phyloP scores from a whole-genome alignment of 37 sponge, comb jelly and placozoan species.

The Aplysina aerophoba region DNA sequence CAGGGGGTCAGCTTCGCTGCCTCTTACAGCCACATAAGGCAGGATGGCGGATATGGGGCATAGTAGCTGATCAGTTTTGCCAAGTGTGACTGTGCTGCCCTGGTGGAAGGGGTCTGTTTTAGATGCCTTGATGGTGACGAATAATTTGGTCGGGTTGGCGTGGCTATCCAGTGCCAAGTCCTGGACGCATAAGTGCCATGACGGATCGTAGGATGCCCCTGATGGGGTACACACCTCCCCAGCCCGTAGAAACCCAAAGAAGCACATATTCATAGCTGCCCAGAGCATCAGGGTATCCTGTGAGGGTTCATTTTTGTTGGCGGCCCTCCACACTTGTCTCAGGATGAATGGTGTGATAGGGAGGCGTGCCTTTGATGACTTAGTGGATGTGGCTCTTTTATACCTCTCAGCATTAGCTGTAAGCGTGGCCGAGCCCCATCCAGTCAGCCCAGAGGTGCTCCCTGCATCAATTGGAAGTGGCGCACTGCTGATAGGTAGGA shows the following conservation, averaged over 20 bases:
- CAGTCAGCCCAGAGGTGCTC: too few relatives aligned
- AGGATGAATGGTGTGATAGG: too few relatives aligned
- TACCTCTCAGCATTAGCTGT: too few relatives aligned
- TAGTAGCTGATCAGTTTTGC: neutral
- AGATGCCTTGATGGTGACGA: slow-evolving; percentile 22
- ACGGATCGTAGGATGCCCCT: neutral
- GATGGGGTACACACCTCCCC: slow-evolving; percentile 44
- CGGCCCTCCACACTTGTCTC: too few relatives aligned
- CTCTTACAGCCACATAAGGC: neutral
- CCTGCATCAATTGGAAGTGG: slow-evolving; percentile 44
- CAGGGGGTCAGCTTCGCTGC: neutral
- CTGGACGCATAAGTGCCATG: neutral
- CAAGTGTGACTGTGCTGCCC: neutral
- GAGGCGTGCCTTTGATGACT: too few relatives aligned
- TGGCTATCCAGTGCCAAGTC: slow-evolving; percentile 35
- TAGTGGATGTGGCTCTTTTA: too few relatives aligned
- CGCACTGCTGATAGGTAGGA: slow-evolving; percentile 59
- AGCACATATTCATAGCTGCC: slow-evolving; percentile 44
- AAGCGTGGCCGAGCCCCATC: too few relatives aligned
- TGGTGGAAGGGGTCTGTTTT: slow-evolving; percentile 43
- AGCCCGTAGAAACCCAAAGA: slow-evolving; percentile 37
- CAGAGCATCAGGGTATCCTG: too few relatives aligned
- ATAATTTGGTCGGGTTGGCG: neutral
- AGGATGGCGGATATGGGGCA: slow-evolving; percentile 4
- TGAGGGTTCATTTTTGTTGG: too few relatives aligned